A percentile compares a stretch with the other conserved stretches of the same genome.
Conservation (phyloP, 2,888 invertebrate genomes). For the Baccha elongata region DNA sequence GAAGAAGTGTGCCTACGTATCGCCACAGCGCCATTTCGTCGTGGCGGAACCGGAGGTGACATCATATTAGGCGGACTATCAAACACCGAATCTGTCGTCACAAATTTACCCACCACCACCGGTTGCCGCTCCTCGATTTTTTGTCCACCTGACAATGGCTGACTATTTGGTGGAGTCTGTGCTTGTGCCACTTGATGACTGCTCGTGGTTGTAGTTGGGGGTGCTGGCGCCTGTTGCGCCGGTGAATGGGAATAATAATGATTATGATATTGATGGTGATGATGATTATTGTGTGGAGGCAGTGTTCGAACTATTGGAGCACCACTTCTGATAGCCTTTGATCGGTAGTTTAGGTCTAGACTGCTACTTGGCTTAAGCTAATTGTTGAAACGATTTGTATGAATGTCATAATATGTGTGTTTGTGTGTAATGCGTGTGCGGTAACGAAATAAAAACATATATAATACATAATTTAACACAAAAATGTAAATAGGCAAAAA, state of each 20-base stretch:
- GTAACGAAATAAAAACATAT: conserved; percentile 73
- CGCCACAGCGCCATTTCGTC: conserved; percentile 73
- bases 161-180: conserved; percentile 60
- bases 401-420: conserved; percentile 65
- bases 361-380: conserved; percentile 81
- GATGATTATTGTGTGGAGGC: conserved; percentile 74
- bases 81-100: conserved; percentile 79
- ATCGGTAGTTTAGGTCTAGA: conserved; percentile 76
- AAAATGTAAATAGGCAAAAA: conserved; percentile 72
- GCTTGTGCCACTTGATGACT: conserved; percentile 73
- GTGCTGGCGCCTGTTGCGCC: conserved; percentile 74
- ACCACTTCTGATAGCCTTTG: conserved; percentile 64
- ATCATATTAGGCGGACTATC: conserved; percentile 81
- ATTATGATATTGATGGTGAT: conserved; percentile 68
- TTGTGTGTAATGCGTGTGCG: conserved; percentile 74
- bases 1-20: conserved; percentile 77
- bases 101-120: conserved; percentile 53
- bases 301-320: conserved; percentile 52
- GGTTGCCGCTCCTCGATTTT: background rate
- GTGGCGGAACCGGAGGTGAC: conserved; percentile 81
- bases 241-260: conserved; percentile 64
- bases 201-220: conserved; percentile 73
- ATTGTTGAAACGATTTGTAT: conserved; percentile 72
- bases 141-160: conserved; percentile 13
- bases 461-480: conserved; percentile 74